Conservation (phyloP, 2,888 invertebrate genomes). For the Sipha maydis region DNA sequence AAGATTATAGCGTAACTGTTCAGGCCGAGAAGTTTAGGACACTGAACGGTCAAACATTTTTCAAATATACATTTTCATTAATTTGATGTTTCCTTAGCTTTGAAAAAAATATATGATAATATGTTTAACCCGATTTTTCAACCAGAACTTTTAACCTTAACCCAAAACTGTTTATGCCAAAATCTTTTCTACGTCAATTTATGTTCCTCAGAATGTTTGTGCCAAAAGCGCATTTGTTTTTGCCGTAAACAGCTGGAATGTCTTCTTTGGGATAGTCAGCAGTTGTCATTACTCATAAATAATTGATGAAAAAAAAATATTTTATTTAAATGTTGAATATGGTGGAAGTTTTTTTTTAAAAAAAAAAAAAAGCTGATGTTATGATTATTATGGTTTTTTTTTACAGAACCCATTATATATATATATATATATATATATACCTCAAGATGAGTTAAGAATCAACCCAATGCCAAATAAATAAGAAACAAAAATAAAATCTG, state of each 20-base stretch:
- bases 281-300: conserved; percentile 8
- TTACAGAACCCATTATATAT: too few species aligned
- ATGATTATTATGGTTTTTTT: background rate
- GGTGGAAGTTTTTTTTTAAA: background rate
- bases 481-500: too few species aligned
- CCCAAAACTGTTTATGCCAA: conserved; percentile 48
- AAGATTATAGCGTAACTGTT: conserved; percentile 20
- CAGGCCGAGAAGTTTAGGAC: conserved; percentile 18
- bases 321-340: background rate
- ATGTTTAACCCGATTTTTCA: conserved; percentile 32
- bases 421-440: too few species aligned
- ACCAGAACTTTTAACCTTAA: conserved; percentile 48
- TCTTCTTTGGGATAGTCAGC: background rate
- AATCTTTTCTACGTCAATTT: conserved; percentile 34
- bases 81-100: conserved; percentile 8
- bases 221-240: conserved; percentile 31
- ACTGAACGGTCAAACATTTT: conserved; percentile 30
- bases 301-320: background rate
- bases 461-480: background rate
- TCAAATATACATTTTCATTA: background rate
- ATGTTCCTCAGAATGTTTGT: conserved; percentile 18
- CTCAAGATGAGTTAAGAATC: background rate
- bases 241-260: conserved; percentile 38
- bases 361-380: background rate
- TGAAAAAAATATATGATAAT: conserved; percentile 17